Conservation (phyloP, 2,797 vertebrate species). For the Myripristis jacobus region DNA sequence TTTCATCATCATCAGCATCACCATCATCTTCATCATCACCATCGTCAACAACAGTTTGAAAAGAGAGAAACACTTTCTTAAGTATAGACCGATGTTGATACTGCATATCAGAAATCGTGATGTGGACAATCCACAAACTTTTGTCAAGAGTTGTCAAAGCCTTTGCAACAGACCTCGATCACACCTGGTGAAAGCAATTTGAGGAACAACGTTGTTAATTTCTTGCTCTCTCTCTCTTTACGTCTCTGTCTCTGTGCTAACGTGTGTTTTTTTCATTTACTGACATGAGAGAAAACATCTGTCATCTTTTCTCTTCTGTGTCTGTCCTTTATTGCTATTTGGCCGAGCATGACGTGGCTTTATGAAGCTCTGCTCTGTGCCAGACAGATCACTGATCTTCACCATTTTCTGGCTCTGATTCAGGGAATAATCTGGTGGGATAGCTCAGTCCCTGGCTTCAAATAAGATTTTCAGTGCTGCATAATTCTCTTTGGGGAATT, state of each 20-base stretch:
- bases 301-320: constrained; percentile 56
- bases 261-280: constrained; percentile 31
- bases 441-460: constrained; percentile 54
- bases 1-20: too few species aligned
- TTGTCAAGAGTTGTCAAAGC: too few species aligned
- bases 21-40: too few species aligned
- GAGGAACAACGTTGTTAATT: constrained; percentile 8
- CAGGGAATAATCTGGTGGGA: constrained; percentile 65
- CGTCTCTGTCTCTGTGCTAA: constrained; percentile 11
- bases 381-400: constrained; percentile 67
- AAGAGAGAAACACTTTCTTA: too few species aligned
- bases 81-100: too few species aligned
- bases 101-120: too few species aligned
- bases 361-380: constrained; percentile 57
- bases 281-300: constrained; percentile 47
- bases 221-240: constrained; percentile 8
- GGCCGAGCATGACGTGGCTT: constrained; percentile 55
- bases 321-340: constrained; percentile 66
- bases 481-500: constrained; percentile 63
- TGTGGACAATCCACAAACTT: too few species aligned
- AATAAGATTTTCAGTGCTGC: constrained; percentile 67
- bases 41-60: too few species aligned
- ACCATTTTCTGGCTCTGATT: constrained; percentile 53
- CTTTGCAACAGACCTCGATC: constrained; percentile 3
- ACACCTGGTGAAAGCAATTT: constrained; percentile 22